Percentiles rank a stretch among this genome's conserved stretches.
Evolutionary conservation across 1,140 invertebrate species (phyloP).

Genomic region (Pomacea maculata): DNA sequence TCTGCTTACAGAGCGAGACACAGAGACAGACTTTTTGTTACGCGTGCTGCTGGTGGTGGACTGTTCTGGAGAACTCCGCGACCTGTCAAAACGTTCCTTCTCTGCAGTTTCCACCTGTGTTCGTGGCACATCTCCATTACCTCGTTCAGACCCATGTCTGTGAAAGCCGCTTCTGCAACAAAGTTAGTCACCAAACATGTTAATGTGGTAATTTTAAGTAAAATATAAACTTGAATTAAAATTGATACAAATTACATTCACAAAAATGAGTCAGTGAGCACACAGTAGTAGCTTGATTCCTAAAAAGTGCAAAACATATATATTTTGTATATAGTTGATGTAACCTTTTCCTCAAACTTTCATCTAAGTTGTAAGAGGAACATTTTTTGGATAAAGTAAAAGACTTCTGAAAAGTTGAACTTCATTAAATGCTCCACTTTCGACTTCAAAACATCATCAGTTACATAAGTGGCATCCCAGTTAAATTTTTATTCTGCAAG

Average conservation of each 20-base stretch:
- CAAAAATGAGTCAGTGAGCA: not conserved
- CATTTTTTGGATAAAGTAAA: too few species aligned
- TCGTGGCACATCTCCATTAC: slow-evolving; percentile 8
- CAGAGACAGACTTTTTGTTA: slow-evolving; percentile 37
- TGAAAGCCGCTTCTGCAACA: slow-evolving; percentile 14
- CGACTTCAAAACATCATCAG: too few species aligned
- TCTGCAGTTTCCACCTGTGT: slow-evolving; percentile 9
- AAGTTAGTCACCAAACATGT: not conserved
- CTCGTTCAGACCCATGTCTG: slow-evolving; percentile 2
- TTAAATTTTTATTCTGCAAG: too few species aligned
- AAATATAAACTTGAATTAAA: not conserved
- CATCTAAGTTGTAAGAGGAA: too few species aligned
- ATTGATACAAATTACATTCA: not conserved
- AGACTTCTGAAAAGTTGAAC: too few species aligned
- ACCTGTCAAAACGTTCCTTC: slow-evolving; percentile 24
- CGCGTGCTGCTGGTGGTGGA: slow-evolving; percentile 37
- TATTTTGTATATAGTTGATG: too few species aligned
- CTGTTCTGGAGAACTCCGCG: slow-evolving; percentile 38
- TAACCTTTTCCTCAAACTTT: too few species aligned
- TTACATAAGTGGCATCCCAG: too few species aligned
- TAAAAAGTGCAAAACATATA: not conserved
- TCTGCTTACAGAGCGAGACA: slow-evolving; percentile 46
- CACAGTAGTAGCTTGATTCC: not conserved
- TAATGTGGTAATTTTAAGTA: too few species aligned
- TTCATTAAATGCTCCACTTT: too few species aligned